Evolutionary conservation across 1,140 invertebrate genomes (phyloP), one percentile per base, ranked within the genome.

Genomic region (Plectus sambesii): DNA sequence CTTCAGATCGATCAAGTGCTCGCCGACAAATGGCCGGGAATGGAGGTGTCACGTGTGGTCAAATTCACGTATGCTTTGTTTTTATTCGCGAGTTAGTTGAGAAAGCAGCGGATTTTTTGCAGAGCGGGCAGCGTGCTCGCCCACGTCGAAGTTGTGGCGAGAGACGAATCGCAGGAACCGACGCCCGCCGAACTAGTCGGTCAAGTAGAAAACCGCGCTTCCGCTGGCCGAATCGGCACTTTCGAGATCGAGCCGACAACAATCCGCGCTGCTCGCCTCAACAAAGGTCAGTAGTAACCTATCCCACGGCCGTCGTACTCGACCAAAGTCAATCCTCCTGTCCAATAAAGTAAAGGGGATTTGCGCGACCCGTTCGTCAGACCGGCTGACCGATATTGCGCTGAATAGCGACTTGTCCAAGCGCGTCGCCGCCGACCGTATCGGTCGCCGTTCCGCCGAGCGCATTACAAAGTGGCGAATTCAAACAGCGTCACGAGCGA

Each of bases 111-210:
- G n/a, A n/a, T n/a, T n/a, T n/a, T n/a, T n/a, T n/a, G n/a, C n/a
- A n/a, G n/a, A n/a, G n/a, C n/a, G 24, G 55, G 55, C 33, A 55
- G 51, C 5, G 54, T 58, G 6, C 40, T 58, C 27, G 55, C 55
- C 2, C 42, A 46, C 8, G 35, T 58, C 19, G 47, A 55, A 22
- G 46, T 58, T 5, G 49, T 35, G n/a, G 43, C 53, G 15, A 35
- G 36, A 23, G 29, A 35, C 8, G 43, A n/a, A n/a, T n/a, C n/a
- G n/a, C n/a, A 45, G 9, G 41, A 42, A 15, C 50, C 55, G 19
- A 36, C 47, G 3, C 42, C 53, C 2, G 47, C 53, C 25, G 53
- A 58, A 27, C 15, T 58, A 25, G 52, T 51, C 26, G 43, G 39
- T 4, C 30, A 41, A 12, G 36, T 58, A 17, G 53, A 58, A 26